phyloP scores from a whole-genome alignment of 2,888 invertebrate genomes.

The Macrosoma leucophasiata region DNA sequence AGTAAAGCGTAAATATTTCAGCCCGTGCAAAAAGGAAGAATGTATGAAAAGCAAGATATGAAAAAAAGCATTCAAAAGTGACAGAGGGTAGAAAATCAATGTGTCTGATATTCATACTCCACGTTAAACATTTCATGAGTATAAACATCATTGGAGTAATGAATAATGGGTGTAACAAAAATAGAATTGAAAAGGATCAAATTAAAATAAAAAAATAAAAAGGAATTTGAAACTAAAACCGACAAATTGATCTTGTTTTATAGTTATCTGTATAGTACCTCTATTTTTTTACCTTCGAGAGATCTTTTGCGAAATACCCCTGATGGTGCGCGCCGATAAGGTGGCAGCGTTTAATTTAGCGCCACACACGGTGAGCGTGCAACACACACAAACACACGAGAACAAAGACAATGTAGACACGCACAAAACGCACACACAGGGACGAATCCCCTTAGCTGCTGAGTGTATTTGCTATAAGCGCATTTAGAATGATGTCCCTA shows the following conservation, averaged over 20 bases:
- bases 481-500: slow-evolving; percentile 21
- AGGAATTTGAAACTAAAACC: slow-evolving; percentile 54
- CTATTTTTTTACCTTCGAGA: slow-evolving; percentile 92
- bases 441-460: slow-evolving; percentile 60
- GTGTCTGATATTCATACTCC: slow-evolving; percentile 54
- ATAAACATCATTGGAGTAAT: slow-evolving; percentile 52
- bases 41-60: slow-evolving; percentile 70
- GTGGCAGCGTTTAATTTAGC: slow-evolving; percentile 68
- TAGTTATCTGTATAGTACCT: slow-evolving; percentile 56
- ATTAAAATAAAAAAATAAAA: slow-evolving; percentile 45
- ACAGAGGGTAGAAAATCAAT: slow-evolving; percentile 56
- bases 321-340: slow-evolving; percentile 74
- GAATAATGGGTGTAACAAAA: slow-evolving; percentile 50
- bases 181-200: slow-evolving; percentile 39
- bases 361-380: slow-evolving; percentile 76
- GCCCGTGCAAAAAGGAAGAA: slow-evolving; percentile 72
- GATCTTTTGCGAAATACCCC: slow-evolving; percentile 98
- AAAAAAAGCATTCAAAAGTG: slow-evolving; percentile 61
- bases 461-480: slow-evolving; percentile 73
- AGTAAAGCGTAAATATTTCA: slow-evolving; percentile 65
- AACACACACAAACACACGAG: slow-evolving; percentile 77
- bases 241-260: slow-evolving; percentile 54
- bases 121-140: slow-evolving; percentile 31
- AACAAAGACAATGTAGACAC: slow-evolving; percentile 76
- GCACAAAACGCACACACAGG: slow-evolving; percentile 73